A percentile compares a stretch with the other conserved stretches of the same genome.
These are phyloP conservation scores for Equus przewalskii DNA, from an alignment of 2,113 vertebrate species.

Conservation along the genomic window DNA sequence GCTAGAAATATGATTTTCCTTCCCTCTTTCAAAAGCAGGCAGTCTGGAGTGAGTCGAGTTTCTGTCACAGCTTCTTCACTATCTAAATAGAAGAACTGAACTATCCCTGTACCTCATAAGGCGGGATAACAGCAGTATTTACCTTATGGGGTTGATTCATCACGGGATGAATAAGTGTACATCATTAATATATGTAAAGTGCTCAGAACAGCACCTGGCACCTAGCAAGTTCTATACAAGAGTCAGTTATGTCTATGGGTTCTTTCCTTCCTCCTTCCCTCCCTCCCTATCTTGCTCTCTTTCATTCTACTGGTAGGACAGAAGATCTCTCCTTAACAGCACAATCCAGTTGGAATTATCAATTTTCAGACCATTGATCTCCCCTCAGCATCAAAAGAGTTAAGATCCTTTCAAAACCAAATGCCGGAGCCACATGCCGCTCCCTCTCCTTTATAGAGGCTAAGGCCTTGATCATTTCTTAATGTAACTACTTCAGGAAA, in stretches of 20 bases:
- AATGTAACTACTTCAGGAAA: conserved; percentile 85
- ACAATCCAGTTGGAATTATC: background rate
- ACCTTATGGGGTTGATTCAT: background rate
- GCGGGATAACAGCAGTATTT: background rate
- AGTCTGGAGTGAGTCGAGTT: background rate
- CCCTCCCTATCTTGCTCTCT: background rate
- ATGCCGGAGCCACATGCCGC: background rate
- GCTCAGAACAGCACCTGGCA: background rate
- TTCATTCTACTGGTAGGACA: background rate
- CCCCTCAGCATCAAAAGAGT: conserved; percentile 67
- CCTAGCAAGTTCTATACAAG: background rate
- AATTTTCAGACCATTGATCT: background rate
- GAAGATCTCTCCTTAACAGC: conserved; percentile 9
- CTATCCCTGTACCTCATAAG: background rate
- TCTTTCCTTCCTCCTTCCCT: background rate
- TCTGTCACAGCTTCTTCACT: background rate
- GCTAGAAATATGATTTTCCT: conserved; percentile 4
- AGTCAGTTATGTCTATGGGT: background rate
- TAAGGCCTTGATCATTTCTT: conserved; percentile 84
- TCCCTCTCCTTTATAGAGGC: conserved; percentile 62
- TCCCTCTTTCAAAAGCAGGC: background rate
- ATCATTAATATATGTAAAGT: background rate
- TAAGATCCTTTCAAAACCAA: conserved; percentile 73
- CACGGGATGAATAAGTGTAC: background rate
- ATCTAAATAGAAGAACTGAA: background rate